These are phyloP conservation scores for Onychorhynchus coronatus DNA, from an alignment of 2,113 vertebrate species.

Conservation along the genomic window DNA sequence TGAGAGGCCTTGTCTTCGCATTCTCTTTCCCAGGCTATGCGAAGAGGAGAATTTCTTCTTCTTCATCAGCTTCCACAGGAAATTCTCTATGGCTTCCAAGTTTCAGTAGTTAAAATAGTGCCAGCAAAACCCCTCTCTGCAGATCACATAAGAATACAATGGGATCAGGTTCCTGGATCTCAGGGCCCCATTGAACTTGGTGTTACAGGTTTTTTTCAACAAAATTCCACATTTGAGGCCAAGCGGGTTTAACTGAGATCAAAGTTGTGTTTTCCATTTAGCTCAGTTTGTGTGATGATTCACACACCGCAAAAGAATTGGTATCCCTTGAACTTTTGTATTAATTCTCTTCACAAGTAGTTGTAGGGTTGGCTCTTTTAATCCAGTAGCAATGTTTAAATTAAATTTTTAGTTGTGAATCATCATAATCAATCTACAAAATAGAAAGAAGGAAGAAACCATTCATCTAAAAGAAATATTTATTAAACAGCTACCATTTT, in stretches of 20 bases:
- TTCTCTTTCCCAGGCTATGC: not conserved
- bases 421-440: not conserved
- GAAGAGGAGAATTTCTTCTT: not conserved
- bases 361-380: not conserved
- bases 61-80: not conserved
- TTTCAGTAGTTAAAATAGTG: not conserved
- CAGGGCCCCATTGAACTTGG: not conserved
- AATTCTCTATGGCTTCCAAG: not conserved
- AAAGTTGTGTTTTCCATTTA: not conserved
- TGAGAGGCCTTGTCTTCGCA: not conserved
- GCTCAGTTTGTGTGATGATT: not conserved
- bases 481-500: constrained; percentile 19
- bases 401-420: constrained; percentile 1
- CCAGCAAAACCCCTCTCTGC: not conserved
- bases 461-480: constrained; percentile 20
- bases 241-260: not conserved
- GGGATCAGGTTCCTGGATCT: not conserved
- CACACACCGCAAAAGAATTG: not conserved
- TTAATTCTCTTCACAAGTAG: constrained; percentile 16
- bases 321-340: not conserved
- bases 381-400: constrained; percentile 7
- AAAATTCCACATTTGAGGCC: not conserved
- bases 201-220: not conserved
- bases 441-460: not conserved
- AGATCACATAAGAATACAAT: not conserved